A percentile compares a stretch with the other conserved stretches of the same genome.
Evolutionary conservation across 2,888 invertebrate species (phyloP).

Genomic region (Corbicula japonica): DNA sequence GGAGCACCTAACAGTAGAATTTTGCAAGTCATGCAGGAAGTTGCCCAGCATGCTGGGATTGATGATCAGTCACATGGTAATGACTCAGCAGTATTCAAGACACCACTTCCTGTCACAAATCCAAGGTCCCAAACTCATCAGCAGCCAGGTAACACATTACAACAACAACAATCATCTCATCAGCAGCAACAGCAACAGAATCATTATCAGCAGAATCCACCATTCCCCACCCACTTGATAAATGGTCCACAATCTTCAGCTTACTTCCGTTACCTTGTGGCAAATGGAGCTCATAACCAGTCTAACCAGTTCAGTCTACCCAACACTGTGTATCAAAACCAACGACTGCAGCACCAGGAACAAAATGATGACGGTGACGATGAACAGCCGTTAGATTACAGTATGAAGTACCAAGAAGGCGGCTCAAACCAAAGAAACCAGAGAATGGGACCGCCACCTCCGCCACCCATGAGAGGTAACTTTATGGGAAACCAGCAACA

Average conservation of each 20-base stretch:
- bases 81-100: slow-evolving; percentile 58
- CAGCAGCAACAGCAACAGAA: slow-evolving; percentile 43
- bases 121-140: slow-evolving; percentile 32
- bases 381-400: slow-evolving; percentile 82
- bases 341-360: slow-evolving; percentile 19
- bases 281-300: slow-evolving; percentile 28
- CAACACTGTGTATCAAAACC: slow-evolving; percentile 15
- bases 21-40: slow-evolving; percentile 84
- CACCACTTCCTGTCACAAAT: slow-evolving; percentile 49
- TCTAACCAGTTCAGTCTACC: slow-evolving; percentile 14
- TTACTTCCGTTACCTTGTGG: slow-evolving; percentile 32
- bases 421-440: slow-evolving; percentile 16
- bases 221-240: slow-evolving; percentile 12
- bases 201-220: slow-evolving; percentile 19
- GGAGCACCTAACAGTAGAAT: slow-evolving; percentile 79
- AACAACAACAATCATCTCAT: slow-evolving; percentile 8
- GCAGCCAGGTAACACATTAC: slow-evolving; percentile 10
- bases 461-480: slow-evolving; percentile 73
- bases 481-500: slow-evolving; percentile 64
- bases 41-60: slow-evolving; percentile 82
- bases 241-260: slow-evolving; percentile 27
- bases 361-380: slow-evolving; percentile 58
- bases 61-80: slow-evolving; percentile 62
- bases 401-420: slow-evolving; percentile 72
- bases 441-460: slow-evolving; percentile 36